These are phyloP conservation scores for Cecropterus lyciades DNA, from an alignment of 1,140 invertebrate genomes.

Conservation along the genomic window DNA sequence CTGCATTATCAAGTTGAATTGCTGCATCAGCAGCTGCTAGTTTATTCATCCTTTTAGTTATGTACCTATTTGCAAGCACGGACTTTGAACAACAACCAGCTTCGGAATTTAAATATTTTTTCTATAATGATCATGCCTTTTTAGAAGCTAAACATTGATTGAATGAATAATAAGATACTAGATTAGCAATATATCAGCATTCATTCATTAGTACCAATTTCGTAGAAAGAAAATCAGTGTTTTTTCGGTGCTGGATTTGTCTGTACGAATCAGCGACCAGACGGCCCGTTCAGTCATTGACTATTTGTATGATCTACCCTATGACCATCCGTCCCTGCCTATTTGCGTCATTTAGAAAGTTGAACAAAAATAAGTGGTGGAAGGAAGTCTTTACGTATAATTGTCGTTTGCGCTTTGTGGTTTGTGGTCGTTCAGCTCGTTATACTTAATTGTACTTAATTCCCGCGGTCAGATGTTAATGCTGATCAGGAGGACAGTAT, in stretches of 20 bases:
- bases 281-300: background rate
- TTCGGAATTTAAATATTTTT: background rate
- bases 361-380: background rate
- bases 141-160: background rate
- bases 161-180: too few species aligned
- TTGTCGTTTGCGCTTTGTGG: conserved; percentile 27
- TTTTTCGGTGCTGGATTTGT: too few species aligned
- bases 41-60: background rate
- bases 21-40: conserved; percentile 19
- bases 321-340: background rate
- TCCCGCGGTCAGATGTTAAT: conserved; percentile 26
- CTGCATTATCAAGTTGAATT: background rate
- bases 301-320: background rate
- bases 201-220: too few species aligned
- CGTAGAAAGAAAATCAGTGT: too few species aligned
- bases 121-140: background rate
- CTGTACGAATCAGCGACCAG: too few species aligned
- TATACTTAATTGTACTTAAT: conserved; percentile 34
- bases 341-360: conserved; percentile 17
- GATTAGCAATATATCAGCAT: too few species aligned
- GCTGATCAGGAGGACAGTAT: conserved; percentile 9
- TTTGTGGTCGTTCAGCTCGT: conserved; percentile 29
- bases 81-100: background rate
- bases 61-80: background rate
- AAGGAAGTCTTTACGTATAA: conserved; percentile 18